Evolutionary conservation across 2,888 invertebrate species (phyloP).

Genomic region (Achlya flavicornis): DNA sequence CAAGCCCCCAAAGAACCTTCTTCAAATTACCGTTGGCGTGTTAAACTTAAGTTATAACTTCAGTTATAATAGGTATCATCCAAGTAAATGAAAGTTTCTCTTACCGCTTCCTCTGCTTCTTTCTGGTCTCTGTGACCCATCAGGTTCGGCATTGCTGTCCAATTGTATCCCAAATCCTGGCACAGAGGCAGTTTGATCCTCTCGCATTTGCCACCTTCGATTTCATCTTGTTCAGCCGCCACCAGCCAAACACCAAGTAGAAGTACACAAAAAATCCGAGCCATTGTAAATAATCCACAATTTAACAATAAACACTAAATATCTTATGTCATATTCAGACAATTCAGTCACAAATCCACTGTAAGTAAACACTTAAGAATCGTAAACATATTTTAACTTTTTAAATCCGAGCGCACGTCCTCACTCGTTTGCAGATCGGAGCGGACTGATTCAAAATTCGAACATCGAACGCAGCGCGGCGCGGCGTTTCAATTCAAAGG

Average conservation of each 20-base stretch:
- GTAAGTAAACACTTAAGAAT: slow-evolving; percentile 55
- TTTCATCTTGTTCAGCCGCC: slow-evolving; percentile 73
- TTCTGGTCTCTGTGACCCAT: slow-evolving; percentile 92
- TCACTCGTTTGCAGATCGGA: slow-evolving; percentile 41
- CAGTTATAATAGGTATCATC: neutral
- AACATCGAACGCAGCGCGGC: slow-evolving; percentile 59
- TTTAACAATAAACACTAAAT: slow-evolving; percentile 45
- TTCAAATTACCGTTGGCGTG: slow-evolving; percentile 5
- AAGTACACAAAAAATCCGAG: slow-evolving; percentile 69
- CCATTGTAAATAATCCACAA: slow-evolving; percentile 62
- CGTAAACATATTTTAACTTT: slow-evolving; percentile 63
- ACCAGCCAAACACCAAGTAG: slow-evolving; percentile 61
- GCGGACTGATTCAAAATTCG: slow-evolving; percentile 65
- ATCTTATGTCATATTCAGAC: slow-evolving; percentile 61
- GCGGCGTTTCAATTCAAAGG: slow-evolving; percentile 73
- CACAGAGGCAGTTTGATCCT: slow-evolving; percentile 91
- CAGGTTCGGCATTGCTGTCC: slow-evolving; percentile 94
- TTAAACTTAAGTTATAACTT: neutral
- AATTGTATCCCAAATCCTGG: slow-evolving; percentile 92
- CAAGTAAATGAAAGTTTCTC: slow-evolving; percentile 26
- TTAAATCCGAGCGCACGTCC: slow-evolving; percentile 42
- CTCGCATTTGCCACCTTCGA: slow-evolving; percentile 87
- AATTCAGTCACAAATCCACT: slow-evolving; percentile 65
- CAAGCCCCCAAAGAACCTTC: neutral
- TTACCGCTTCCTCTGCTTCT: slow-evolving; percentile 91